phyloP scores from a whole-genome alignment of 2,888 invertebrate genomes.

The Eilema depressum region DNA sequence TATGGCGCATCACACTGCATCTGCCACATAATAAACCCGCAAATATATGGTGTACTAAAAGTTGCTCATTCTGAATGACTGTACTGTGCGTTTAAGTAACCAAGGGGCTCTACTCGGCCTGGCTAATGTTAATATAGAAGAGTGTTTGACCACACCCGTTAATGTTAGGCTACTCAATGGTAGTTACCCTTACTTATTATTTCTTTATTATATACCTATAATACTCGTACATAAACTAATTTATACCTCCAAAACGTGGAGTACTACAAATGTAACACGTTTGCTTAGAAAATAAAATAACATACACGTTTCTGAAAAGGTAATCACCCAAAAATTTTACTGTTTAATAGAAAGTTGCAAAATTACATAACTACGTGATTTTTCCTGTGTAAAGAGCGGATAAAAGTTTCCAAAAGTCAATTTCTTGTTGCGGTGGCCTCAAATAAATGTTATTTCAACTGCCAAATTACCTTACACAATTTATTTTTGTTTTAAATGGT shows the following conservation, averaged over 20 bases:
- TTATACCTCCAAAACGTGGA: not conserved
- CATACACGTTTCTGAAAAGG: not conserved
- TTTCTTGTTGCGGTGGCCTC: not conserved
- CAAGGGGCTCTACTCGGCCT: not conserved
- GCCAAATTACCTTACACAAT: not conserved
- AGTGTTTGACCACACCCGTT: not conserved
- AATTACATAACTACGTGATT: conserved; percentile 12
- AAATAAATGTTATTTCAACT: conserved; percentile 5
- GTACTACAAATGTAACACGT: not conserved
- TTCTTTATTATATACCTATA: not conserved
- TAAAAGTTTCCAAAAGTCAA: conserved; percentile 1
- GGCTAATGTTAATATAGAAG: too few relatives aligned
- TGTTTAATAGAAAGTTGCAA: not conserved
- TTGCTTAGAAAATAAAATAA: not conserved
- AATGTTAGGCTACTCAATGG: not conserved
- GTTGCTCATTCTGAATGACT: not conserved
- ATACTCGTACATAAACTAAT: not conserved
- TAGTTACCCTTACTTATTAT: not conserved
- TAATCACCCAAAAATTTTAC: not conserved
- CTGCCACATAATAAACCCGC: not conserved
- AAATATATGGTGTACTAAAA: not conserved
- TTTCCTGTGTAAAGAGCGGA: conserved; percentile 4
- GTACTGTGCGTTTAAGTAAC: not conserved
- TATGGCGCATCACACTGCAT: not conserved
- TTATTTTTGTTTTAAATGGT: not conserved